Conservation (phyloP, 2,797 vertebrate genomes). For the Melanitta fusca region DNA sequence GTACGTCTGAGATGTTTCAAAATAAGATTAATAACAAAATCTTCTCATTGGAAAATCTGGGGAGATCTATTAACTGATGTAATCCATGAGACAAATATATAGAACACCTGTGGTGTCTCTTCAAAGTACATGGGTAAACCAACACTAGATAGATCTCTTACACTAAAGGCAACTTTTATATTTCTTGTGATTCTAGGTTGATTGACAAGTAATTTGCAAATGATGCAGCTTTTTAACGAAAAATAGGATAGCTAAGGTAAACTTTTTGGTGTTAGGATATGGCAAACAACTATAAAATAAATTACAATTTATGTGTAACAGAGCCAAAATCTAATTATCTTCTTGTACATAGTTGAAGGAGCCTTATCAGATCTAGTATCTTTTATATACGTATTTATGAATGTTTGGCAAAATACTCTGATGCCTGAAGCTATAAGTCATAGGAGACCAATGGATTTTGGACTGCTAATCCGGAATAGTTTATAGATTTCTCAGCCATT, state of each 20-base stretch:
- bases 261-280: neutral
- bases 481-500: neutral
- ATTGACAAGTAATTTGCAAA: neutral
- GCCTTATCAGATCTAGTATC: neutral
- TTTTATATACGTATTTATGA: neutral
- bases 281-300: neutral
- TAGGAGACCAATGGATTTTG: neutral
- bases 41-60: neutral
- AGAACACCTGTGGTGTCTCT: fast-evolving
- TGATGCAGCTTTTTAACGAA: neutral
- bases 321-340: neutral
- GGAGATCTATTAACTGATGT: neutral
- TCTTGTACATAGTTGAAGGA: neutral
- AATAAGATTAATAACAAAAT: neutral
- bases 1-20: neutral
- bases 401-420: neutral
- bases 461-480: neutral
- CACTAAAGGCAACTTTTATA: neutral
- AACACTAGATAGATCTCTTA: neutral
- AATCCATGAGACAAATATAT: neutral
- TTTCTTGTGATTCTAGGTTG: neutral
- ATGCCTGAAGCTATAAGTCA: neutral
- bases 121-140: neutral
- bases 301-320: neutral
- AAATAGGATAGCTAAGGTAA: neutral